phyloP scores from a whole-genome alignment of 2,797 vertebrate genomes.

The Hylomyscus alleni region DNA sequence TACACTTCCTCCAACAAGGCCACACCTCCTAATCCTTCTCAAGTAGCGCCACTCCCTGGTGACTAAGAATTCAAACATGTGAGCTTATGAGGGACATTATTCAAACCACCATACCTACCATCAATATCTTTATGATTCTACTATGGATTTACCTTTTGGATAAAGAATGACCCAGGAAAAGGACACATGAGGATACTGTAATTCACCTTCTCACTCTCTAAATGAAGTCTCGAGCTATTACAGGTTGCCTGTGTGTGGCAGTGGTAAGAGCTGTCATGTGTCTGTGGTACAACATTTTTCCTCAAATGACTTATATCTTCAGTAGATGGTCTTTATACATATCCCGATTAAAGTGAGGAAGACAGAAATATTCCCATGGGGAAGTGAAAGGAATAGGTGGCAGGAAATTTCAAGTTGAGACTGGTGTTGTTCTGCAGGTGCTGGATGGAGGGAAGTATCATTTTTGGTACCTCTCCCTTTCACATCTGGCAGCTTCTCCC shows the following conservation, averaged over 20 bases:
- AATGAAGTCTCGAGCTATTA: not conserved
- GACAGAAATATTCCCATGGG: not conserved
- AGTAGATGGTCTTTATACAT: not conserved
- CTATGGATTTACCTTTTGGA: not conserved
- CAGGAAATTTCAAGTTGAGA: not conserved
- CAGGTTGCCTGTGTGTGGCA: not conserved
- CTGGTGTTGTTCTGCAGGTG: rapidly evolving
- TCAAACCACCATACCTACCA: not conserved
- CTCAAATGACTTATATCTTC: not conserved
- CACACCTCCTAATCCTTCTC: not conserved
- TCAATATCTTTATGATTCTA: not conserved
- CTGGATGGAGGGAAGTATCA: rapidly evolving
- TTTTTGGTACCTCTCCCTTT: not conserved
- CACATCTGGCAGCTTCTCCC: not conserved
- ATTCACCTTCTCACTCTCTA: too few species aligned
- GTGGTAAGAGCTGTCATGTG: not conserved
- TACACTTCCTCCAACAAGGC: not conserved
- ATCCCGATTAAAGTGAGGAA: not conserved
- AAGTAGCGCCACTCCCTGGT: not conserved
- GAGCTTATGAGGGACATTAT: not conserved
- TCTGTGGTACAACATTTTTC: not conserved
- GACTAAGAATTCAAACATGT: not conserved
- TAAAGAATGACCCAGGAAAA: not conserved
- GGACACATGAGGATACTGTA: too few species aligned
- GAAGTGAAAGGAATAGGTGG: not conserved